A percentile compares a stretch with the other conserved stretches of the same genome.
Evolutionary conservation across 2,888 invertebrate genomes (phyloP).

Genomic region (Athalia circularis): DNA sequence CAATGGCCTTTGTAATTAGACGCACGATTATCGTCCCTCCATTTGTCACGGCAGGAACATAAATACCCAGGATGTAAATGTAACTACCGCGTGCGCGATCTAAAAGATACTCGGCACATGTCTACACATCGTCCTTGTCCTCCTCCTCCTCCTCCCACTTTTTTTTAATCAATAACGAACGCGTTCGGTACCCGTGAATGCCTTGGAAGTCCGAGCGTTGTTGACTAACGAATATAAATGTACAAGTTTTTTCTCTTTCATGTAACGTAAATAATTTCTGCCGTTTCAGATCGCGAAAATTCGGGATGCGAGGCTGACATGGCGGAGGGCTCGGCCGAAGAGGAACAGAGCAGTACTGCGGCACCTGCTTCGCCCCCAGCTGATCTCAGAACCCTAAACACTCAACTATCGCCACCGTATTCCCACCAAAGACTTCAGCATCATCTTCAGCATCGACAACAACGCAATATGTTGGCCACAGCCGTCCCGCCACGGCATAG

Average conservation of each 20-base stretch:
- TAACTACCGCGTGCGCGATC: slow-evolving; percentile 13
- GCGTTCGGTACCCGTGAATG: too few relatives aligned
- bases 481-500: slow-evolving; percentile 71
- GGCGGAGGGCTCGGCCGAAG: slow-evolving; percentile 85
- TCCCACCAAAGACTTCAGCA: slow-evolving; percentile 61
- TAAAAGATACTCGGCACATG: slow-evolving; percentile 18
- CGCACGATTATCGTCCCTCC: slow-evolving; percentile 28
- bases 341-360: slow-evolving; percentile 78
- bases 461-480: slow-evolving; percentile 72
- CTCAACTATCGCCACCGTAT: slow-evolving; percentile 69
- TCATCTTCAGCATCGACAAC: slow-evolving; percentile 63
- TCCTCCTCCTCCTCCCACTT: background rate
- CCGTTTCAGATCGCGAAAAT: slow-evolving; percentile 80
- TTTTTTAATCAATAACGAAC: background rate
- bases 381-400: slow-evolving; percentile 74
- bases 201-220: background rate
- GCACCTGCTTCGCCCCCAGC: slow-evolving; percentile 76
- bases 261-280: slow-evolving; percentile 59
- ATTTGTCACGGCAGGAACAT: slow-evolving; percentile 26
- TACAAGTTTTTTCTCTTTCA: background rate
- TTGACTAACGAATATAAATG: background rate
- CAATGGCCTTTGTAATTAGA: slow-evolving; percentile 5
- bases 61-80: slow-evolving; percentile 21
- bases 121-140: slow-evolving; percentile 7
- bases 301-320: slow-evolving; percentile 90